These are phyloP conservation scores for Pegoplata infirma DNA, from an alignment of 2,888 invertebrate species.

Conservation along the genomic window DNA sequence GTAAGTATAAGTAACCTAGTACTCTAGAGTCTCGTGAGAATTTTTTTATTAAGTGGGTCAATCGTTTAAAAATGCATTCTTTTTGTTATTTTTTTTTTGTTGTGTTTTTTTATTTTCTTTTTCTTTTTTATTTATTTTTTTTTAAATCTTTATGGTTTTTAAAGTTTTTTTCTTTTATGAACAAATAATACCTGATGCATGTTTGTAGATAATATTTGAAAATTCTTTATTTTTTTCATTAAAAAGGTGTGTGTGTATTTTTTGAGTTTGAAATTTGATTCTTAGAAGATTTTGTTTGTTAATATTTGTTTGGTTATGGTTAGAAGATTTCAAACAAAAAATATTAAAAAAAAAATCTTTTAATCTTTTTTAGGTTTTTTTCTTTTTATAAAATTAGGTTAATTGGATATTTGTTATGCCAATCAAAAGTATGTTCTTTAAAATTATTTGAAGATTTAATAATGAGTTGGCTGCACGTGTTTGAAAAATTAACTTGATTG, in stretches of 20 bases:
- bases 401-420: slow-evolving; percentile 48
- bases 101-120: slow-evolving; percentile 21
- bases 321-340: not conserved
- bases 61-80: slow-evolving; percentile 54
- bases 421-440: no score
- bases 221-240: slow-evolving; percentile 3
- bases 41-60: slow-evolving; percentile 54
- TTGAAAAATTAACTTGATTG: no score
- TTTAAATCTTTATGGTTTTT: slow-evolving; percentile 6
- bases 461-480: no score
- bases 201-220: slow-evolving; percentile 41
- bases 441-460: no score
- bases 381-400: slow-evolving; percentile 30
- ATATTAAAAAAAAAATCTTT: no score
- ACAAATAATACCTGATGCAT: slow-evolving; percentile 45
- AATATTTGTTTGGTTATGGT: slow-evolving; percentile 5
- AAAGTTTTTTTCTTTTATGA: slow-evolving; percentile 21
- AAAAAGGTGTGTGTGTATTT: slow-evolving; percentile 24
- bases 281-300: slow-evolving; percentile 19
- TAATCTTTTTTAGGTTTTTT: not conserved
- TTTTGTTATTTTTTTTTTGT: slow-evolving; percentile 36
- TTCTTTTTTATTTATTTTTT: slow-evolving; percentile 3
- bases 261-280: slow-evolving; percentile 24
- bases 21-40: slow-evolving; percentile 55
- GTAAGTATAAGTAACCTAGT: not conserved